Percentiles rank a stretch among this genome's conserved stretches.
Evolutionary conservation across 2,113 vertebrate genomes (phyloP).

Genomic region (Thalassoma bifasciatum): DNA sequence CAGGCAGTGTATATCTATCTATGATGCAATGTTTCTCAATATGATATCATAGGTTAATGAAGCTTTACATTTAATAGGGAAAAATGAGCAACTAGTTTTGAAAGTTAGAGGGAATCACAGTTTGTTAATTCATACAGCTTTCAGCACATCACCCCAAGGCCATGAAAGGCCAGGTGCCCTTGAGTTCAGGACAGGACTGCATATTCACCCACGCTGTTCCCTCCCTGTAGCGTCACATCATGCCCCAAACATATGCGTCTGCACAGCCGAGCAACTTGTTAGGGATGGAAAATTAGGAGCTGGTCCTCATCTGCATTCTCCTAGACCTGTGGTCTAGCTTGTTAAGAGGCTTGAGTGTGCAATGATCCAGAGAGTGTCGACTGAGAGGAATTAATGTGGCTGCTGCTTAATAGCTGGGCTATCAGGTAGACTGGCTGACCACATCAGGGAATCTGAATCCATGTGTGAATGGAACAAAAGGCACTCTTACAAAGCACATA

Average conservation of each 20-base stretch:
- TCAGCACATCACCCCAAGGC: constrained; percentile 44
- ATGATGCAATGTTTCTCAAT: too few species aligned
- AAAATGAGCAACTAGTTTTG: constrained; percentile 20
- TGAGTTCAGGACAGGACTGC: constrained; percentile 52
- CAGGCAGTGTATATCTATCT: neutral
- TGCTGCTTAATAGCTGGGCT: constrained; percentile 34
- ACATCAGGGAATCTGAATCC: constrained; percentile 56
- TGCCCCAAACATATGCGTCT: constrained; percentile 72
- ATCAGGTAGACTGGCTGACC: constrained; percentile 67
- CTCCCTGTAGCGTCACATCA: constrained; percentile 60
- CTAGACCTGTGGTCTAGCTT: constrained; percentile 29
- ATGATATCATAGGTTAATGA: neutral
- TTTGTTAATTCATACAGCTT: constrained; percentile 68
- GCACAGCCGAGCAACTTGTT: constrained; percentile 67
- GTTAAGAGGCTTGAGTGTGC: constrained; percentile 64
- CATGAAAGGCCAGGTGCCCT: constrained; percentile 29
- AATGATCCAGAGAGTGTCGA: constrained; percentile 53
- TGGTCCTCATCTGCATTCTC: constrained; percentile 56
- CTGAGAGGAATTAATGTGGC: constrained; percentile 74
- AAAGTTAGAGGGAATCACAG: constrained; percentile 7
- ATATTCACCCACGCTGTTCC: constrained; percentile 61
- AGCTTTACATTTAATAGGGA: constrained; percentile 30
- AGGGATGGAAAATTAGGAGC: constrained; percentile 75
- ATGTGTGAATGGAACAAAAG: constrained; percentile 72
- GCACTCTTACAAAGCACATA: constrained; percentile 59